Evolutionary conservation across 2,113 vertebrate genomes (phyloP).

Genomic region (Electrona antarctica): DNA sequence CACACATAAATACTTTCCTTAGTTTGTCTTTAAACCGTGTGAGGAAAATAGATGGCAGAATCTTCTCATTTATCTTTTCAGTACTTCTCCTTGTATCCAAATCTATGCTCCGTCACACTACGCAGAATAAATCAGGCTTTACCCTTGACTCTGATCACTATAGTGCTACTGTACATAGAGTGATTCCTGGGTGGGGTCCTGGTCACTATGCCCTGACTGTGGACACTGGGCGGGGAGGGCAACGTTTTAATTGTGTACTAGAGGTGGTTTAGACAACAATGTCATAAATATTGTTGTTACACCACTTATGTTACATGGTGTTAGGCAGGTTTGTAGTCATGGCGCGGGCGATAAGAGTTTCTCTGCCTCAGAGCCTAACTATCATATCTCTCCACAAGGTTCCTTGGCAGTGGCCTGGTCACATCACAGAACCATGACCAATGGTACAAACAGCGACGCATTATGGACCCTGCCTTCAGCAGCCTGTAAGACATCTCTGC

Average conservation of each 20-base stretch:
- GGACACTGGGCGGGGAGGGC: no score
- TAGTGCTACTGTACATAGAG: no score
- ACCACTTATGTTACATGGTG: no score
- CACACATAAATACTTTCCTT: no score
- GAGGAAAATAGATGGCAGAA: no score
- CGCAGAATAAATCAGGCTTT: no score
- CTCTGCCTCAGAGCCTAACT: background rate
- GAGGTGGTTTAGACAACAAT: background rate
- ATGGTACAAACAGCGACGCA: constrained; percentile 88
- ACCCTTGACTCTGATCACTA: no score
- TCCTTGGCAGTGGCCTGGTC: constrained; percentile 86
- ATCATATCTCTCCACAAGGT: constrained; percentile 68
- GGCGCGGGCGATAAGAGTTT: background rate
- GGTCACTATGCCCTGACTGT: no score
- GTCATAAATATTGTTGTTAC: background rate
- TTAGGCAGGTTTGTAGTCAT: background rate
- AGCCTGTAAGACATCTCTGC: constrained; percentile 75
- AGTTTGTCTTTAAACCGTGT: no score
- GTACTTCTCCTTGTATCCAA: background rate
- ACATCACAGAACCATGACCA: constrained; percentile 80
- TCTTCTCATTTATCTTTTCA: background rate
- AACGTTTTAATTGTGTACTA: no score
- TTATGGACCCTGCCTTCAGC: constrained; percentile 92
- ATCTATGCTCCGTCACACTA: background rate
- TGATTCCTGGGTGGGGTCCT: no score